Conservation (phyloP, 2,113 vertebrate species). For the Rattus rattus region DNA sequence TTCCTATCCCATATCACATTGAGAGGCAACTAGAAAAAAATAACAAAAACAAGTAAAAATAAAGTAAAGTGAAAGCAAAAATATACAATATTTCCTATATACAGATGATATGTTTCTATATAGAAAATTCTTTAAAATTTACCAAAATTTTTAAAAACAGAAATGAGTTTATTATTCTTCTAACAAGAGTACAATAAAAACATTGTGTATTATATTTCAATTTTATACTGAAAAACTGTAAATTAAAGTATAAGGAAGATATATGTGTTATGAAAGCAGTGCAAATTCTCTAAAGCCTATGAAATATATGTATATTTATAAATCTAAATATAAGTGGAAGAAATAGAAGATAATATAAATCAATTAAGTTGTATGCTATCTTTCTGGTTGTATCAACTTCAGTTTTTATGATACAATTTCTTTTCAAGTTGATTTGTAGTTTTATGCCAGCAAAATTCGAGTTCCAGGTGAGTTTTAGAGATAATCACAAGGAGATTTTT, state of each 20-base stretch:
- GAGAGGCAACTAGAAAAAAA: neutral
- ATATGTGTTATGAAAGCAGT: neutral
- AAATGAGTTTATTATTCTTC: neutral
- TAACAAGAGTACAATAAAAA: neutral
- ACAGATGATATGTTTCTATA: neutral
- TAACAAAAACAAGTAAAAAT: neutral
- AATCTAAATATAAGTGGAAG: neutral
- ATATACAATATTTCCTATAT: neutral
- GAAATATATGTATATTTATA: neutral
- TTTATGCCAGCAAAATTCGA: neutral
- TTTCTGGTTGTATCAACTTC: neutral
- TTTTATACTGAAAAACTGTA: neutral
- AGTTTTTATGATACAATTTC: neutral
- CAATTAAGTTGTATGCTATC: neutral
- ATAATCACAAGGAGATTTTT: neutral
- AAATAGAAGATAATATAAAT: neutral
- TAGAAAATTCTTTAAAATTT: neutral
- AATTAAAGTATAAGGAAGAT: neutral
- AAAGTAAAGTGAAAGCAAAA: neutral
- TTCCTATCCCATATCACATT: neutral
- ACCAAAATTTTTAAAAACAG: neutral
- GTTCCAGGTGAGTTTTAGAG: neutral
- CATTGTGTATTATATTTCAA: neutral
- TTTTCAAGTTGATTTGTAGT: neutral
- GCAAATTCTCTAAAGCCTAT: neutral